Evolutionary conservation across 2,888 invertebrate genomes (phyloP), one percentile per base, ranked within the genome.

Genomic region (Axea sp.): DNA sequence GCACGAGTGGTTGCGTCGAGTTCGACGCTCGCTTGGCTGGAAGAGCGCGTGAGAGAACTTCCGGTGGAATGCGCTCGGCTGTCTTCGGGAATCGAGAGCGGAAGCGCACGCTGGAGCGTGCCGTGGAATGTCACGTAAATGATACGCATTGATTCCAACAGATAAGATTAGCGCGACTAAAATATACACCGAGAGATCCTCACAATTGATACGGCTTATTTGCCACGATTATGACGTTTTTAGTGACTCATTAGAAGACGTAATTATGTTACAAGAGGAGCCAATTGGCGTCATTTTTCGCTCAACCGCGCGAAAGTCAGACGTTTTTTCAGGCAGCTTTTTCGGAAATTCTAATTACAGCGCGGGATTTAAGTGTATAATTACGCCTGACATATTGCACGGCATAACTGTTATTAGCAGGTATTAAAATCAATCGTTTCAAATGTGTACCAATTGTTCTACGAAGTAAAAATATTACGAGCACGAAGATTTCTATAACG

Each of bases 11-110:
- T 47, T 47, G 49, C 15, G 24, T 39, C 68, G 80, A 77, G 84
- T 83, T 81, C 82, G 81, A 83, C 84, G 83, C 78, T 80, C 83
- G 79, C 77, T 76, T 77, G 76, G 74, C 71, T 73, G 77, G 77
- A 81, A 78, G 78, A 83, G 80, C 77, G n/a, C n/a, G n/a, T n/a
- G n/a, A n/a, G n/a, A n/a, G n/a, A n/a, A 82, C 82, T 84, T 84
- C 84, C 84, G 84, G 82, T 78, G 78, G 68, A 77, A 76, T 73
- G 76, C 79, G 55, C 57, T 55, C 65, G 71, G 31, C 73, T 57
- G 71, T 73, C 64, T 75, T 75, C 71, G 76, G 74, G 77, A 80
- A 81, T 80, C 78, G 76, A 73, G 79, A 80, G 75, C 82, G 83
- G 81, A 82, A 81, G 80, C 71, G 76, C 60, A 73, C 78, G 77